Percentiles rank a stretch among this genome's conserved stretches.
Conservation (phyloP, 2,797 vertebrate genomes). For the Sciurus vulgaris region DNA sequence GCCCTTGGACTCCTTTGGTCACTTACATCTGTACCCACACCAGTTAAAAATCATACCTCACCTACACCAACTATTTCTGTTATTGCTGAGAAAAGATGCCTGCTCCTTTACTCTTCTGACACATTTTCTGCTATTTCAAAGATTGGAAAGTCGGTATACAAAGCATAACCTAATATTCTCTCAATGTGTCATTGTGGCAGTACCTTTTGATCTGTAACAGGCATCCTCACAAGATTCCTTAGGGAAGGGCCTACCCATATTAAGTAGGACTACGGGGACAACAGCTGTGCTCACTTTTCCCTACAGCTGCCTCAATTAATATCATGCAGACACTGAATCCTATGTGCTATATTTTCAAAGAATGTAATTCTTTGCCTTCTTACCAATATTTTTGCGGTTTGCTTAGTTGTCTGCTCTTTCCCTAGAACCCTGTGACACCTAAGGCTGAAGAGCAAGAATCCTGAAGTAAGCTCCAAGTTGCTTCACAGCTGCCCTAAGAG, state of each 20-base stretch:
- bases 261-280: neutral
- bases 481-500: neutral
- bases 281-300: no score
- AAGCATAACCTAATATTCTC: neutral
- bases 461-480: neutral
- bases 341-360: neutral
- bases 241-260: fast-evolving
- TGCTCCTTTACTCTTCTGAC: neutral
- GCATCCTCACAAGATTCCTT: fast-evolving
- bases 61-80: neutral
- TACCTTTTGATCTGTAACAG: neutral
- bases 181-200: fast-evolving
- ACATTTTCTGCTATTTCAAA: neutral
- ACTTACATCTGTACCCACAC: neutral
- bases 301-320: fast-evolving
- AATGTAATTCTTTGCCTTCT: neutral
- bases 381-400: neutral
- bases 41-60: neutral
- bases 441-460: neutral
- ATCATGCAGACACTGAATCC: neutral
- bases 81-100: neutral
- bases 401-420: neutral
- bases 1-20: neutral
- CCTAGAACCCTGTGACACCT: neutral
- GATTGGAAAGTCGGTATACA: neutral